These are phyloP conservation scores for Protophormia terraenovae DNA, from an alignment of 2,888 invertebrate species.

Conservation along the genomic window DNA sequence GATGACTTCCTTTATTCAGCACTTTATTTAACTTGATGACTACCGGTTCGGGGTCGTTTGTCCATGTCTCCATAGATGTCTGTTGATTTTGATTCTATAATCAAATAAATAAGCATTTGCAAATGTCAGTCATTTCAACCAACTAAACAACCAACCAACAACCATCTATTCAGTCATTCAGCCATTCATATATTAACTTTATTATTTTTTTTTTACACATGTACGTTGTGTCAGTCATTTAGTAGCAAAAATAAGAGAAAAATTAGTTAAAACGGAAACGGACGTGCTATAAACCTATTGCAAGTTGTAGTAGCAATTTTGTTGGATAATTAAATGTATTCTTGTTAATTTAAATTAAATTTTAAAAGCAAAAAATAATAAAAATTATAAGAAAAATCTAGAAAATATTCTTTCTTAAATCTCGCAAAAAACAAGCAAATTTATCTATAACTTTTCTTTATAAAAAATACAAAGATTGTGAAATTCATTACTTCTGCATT, in stretches of 20 bases:
- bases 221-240: background rate
- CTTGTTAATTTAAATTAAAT: conserved; percentile 47
- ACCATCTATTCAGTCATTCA: background rate
- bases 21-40: conserved; percentile 8
- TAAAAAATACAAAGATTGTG: too few species aligned
- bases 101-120: conserved; percentile 65
- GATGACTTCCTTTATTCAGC: conserved; percentile 51
- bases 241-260: background rate
- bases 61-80: conserved; percentile 19
- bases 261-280: conserved; percentile 62
- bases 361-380: background rate
- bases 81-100: conserved; percentile 44
- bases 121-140: conserved; percentile 38
- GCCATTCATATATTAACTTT: too few species aligned
- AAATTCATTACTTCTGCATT: too few species aligned
- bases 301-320: conserved; percentile 29
- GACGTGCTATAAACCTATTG: conserved; percentile 59
- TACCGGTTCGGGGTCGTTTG: conserved; percentile 43
- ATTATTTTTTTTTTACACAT: too few species aligned
- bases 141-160: background rate
- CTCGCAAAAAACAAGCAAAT: too few species aligned
- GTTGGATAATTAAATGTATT: conserved; percentile 58
- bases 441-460: too few species aligned
- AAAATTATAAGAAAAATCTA: background rate
- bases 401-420: background rate